Base-by-base conservation (phyloP, 1,140 invertebrate species). In the Limonius californicus region DNA sequence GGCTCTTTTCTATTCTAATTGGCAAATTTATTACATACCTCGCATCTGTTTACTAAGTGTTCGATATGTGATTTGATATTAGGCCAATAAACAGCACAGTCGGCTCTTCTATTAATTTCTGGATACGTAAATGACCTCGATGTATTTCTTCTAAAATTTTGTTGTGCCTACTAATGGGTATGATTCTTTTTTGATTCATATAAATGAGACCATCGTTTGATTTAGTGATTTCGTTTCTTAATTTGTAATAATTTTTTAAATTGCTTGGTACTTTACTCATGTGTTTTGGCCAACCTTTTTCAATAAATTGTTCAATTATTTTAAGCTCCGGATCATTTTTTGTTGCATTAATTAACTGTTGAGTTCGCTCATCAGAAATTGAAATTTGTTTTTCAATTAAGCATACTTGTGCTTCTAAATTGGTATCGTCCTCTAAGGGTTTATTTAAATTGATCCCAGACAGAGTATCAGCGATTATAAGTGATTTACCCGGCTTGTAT, bases 401-500 rank as follows among this genome's bases (percentile, higher is more conserved):
- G 62, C 57, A 63, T 11, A 66, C 30, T 18, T 64, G 62, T 21
- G 42, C n/a, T 55, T 59, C 62, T 35, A 63, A 45, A 19, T 57
- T 32, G 23, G 56, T 43, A 61, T 64, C 50, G 47, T 55, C 61
- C 9, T 61, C 32, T 35, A 21, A 23, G 35, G 30, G 23, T 59
- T 60, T n/a, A 32, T 15, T 50, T 43, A 57, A 54, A 61, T 16
- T 59, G 9, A 35, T 12, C 8, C 64, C 39, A 53, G 77, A 72
- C 62, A 74, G 65, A 39, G 68, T 72, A 71, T 78, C 74, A 66
- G 72, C 71, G 45, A 72, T 64, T 23, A 62, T 45, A 54, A 77
- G 66, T 19, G 69, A 53, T 59, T 67, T 69, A 19, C 68, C 68
- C 39, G 57, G 59, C 47, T 60, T 58, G 58, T 64, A 71, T 19